Base-by-base conservation (phyloP, 2,797 vertebrate genomes). In the Falco biarmicus region DNA sequence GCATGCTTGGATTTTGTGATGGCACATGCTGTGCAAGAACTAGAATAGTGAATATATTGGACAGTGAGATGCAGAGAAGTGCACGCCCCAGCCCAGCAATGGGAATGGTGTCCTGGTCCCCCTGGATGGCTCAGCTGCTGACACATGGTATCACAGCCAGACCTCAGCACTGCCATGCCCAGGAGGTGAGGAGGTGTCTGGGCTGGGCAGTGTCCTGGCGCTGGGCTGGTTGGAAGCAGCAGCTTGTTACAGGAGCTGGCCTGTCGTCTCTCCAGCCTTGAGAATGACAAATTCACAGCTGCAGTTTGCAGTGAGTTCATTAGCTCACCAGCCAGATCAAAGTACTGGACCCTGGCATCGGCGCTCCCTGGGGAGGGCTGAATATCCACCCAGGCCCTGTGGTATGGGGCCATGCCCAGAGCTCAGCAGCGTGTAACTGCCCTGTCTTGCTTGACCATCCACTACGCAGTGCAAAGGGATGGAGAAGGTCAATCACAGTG, bases 121-220 rank as follows among this genome's bases (percentile, higher is more conserved):
- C 28, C 26, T 4, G 43, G 18, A 22, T 29, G 53, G 61, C 60
- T 66, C 90, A 78, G 68, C n/a, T 48, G 7, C 12, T 2, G 14
- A 1, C 45, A 11, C 7, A 0, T 0, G 66, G 22, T 29, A 15
- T 11, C 37, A 41, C 48, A 34, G 56, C 9, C 37, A 21, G 34
- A 8, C 10, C 17, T 19, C 16, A 14, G 53, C 64, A 6, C 0
- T 20, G 61, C n/a, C 0, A 0, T 47, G 56, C 34, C 59, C 0
- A 0, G 29, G 50, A 37, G 25, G 15, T 1, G 28, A 48, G 37
- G 51, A n/a, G 57, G 21, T 48, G 64, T 29, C 6, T 2, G 78
- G 25, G 39, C 28, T 32, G 43, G 66, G 82, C 77, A 61, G 45
- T 29, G 73, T 14, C 50, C 41, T 26, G 48, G 71, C 0, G 2